Conservation (phyloP, 1,140 invertebrate genomes). For the Drosophila kohkoa region DNA sequence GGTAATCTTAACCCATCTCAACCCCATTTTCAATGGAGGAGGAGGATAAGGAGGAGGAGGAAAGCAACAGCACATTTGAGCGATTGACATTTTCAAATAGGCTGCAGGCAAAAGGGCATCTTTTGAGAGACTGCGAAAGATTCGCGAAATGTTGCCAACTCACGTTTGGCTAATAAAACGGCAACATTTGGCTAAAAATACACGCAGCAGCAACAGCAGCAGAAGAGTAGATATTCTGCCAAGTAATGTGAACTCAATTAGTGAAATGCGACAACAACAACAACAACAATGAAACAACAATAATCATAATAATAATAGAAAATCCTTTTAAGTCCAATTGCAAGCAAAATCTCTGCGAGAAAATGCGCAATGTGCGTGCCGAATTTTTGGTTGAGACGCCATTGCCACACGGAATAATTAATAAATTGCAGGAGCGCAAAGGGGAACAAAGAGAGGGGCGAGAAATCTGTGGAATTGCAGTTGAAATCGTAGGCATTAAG, state of each 20-base stretch:
- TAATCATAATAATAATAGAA: constrained; percentile 38
- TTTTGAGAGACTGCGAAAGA: constrained; percentile 19
- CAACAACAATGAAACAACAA: constrained; percentile 35
- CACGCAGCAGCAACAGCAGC: constrained; percentile 37
- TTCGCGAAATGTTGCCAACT: constrained; percentile 71
- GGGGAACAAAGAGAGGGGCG: background rate
- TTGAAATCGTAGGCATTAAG: constrained; percentile 27
- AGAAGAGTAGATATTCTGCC: constrained; percentile 64
- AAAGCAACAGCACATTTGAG: constrained; percentile 10
- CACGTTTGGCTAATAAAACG: constrained; percentile 77
- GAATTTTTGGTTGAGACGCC: constrained; percentile 41
- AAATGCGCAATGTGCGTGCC: constrained; percentile 54
- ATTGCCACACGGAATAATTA: constrained; percentile 50
- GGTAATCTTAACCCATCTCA: constrained; percentile 37
- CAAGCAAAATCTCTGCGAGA: constrained; percentile 41
- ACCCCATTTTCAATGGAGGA: background rate
- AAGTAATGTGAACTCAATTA: constrained; percentile 83
- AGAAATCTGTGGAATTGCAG: background rate
- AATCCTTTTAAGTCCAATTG: constrained; percentile 22
- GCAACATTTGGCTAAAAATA: constrained; percentile 60
- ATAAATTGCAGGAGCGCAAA: constrained; percentile 32
- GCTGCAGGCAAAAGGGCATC: background rate
- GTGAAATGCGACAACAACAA: constrained; percentile 34
- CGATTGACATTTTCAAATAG: constrained; percentile 51
- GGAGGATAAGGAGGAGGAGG: no score